Percentiles rank a stretch among this genome's conserved stretches.
Evolutionary conservation across 1,140 invertebrate genomes (phyloP).

Genomic region (Aphelinus atriplicis): DNA sequence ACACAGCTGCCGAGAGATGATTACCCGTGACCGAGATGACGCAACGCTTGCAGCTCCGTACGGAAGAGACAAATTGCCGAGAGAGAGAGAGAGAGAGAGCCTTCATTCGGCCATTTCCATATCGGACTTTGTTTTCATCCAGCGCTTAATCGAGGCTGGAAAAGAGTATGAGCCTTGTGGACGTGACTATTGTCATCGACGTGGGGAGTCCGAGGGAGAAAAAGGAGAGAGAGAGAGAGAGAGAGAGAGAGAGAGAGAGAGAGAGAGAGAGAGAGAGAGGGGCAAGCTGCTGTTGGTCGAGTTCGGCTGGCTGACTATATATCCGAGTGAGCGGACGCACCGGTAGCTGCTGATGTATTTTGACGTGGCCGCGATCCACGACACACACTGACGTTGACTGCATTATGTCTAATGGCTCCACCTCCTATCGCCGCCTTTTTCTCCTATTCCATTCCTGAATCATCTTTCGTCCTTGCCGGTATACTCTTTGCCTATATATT

Average conservation of each 20-base stretch:
- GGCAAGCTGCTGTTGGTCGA: constrained; percentile 19
- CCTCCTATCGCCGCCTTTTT: not conserved
- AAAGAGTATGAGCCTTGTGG: not conserved
- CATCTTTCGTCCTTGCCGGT: no score
- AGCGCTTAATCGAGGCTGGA: not conserved
- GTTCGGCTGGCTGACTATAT: constrained; percentile 36
- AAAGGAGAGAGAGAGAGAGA: not conserved
- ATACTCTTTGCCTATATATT: not conserved
- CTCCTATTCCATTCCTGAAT: not conserved
- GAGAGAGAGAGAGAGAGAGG: constrained; percentile 1
- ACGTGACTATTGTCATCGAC: not conserved
- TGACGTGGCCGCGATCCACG: constrained; percentile 59
- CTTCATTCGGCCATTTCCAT: constrained; percentile 10
- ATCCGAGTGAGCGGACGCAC: constrained; percentile 61
- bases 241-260: not conserved
- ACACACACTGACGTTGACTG: constrained; percentile 50
- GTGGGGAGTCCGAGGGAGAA: not conserved
- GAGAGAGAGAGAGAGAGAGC: no score
- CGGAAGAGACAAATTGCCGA: no score
- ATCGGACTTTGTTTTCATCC: not conserved
- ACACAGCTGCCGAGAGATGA: no score
- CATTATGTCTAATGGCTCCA: constrained; percentile 60
- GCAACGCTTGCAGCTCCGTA: no score
- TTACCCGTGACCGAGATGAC: no score
- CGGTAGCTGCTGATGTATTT: constrained; percentile 64